phyloP scores from a whole-genome alignment of 2,888 invertebrate species.

The Myopa tessellatipennis region DNA sequence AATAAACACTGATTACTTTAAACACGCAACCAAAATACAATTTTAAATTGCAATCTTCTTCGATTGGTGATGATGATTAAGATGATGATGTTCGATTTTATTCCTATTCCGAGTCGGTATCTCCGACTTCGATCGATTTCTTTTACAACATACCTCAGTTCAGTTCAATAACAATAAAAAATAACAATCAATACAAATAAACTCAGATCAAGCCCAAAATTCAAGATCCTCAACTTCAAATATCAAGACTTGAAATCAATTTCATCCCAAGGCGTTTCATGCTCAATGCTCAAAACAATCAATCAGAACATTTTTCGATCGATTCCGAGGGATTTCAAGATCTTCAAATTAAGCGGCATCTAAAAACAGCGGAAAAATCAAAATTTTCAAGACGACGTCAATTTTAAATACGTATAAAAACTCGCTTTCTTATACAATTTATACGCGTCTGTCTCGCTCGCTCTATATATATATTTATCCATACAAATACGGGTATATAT shows the following conservation, averaged over 20 bases:
- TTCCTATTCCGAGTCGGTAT: no score
- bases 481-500: slow-evolving; percentile 9
- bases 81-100: no score
- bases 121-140: no score
- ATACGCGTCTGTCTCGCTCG: not conserved
- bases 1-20: slow-evolving; percentile 46
- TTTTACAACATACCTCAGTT: slow-evolving; percentile 38
- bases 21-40: slow-evolving; percentile 18
- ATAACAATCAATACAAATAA: slow-evolving; percentile 19
- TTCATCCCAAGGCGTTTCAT: no score
- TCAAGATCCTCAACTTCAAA: not conserved
- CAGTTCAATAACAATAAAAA: slow-evolving; percentile 43
- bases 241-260: no score
- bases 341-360: not conserved
- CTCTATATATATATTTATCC: not conserved
- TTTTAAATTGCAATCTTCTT: slow-evolving; percentile 1
- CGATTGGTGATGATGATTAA: no score
- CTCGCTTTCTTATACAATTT: slow-evolving; percentile 32
- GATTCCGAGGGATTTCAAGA: slow-evolving; percentile 10
- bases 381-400: not conserved
- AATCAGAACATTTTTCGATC: slow-evolving; percentile 4
- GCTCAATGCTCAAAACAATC: not conserved
- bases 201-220: not conserved
- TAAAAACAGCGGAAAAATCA: not conserved
- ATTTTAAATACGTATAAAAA: slow-evolving; percentile 6